phyloP scores from a whole-genome alignment of 2,797 vertebrate species.

The Moxostoma hubbsi region DNA sequence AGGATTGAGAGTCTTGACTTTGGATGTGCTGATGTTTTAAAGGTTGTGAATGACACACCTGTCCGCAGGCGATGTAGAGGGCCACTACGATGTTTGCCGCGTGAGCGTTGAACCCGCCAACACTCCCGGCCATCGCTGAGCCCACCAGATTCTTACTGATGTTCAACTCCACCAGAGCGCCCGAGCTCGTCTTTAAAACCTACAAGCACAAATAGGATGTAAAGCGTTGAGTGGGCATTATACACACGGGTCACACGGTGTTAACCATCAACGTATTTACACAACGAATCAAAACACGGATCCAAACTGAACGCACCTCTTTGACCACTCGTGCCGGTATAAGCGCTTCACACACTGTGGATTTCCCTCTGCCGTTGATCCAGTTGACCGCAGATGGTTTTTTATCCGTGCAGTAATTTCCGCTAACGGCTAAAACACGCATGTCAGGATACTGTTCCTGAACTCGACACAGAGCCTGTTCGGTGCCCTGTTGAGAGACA shows the following conservation, averaged over 20 bases:
- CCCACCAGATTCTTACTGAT: slow-evolving; percentile 96
- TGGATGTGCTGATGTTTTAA: not conserved
- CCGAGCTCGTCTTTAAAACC: slow-evolving; percentile 90
- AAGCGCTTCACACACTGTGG: slow-evolving; percentile 72
- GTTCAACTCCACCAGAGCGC: slow-evolving; percentile 90
- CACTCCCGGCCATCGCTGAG: slow-evolving; percentile 95
- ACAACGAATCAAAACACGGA: too few relatives aligned
- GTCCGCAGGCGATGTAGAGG: slow-evolving; percentile 96
- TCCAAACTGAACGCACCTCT: slow-evolving; percentile 61
- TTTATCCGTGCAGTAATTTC: slow-evolving; percentile 97
- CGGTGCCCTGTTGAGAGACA: slow-evolving; percentile 39
- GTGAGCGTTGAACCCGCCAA: slow-evolving; percentile 95
- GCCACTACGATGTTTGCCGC: slow-evolving; percentile 96
- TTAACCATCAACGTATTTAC: too few relatives aligned
- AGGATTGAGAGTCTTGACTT: too few relatives aligned
- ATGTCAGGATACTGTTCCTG: slow-evolving; percentile 66
- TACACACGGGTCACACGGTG: too few relatives aligned
- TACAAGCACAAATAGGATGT: slow-evolving; percentile 53
- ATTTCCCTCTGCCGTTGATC: slow-evolving; percentile 95
- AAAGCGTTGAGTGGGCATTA: too few relatives aligned
- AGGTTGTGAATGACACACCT: slow-evolving; percentile 75
- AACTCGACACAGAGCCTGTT: slow-evolving; percentile 43
- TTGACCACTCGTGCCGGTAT: slow-evolving; percentile 70
- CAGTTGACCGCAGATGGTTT: slow-evolving; percentile 96
- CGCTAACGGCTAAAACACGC: slow-evolving; percentile 84